Evolutionary conservation across 2,888 invertebrate species (phyloP), one percentile per base, ranked within the genome.

Genomic region (Clusia tigrina): DNA sequence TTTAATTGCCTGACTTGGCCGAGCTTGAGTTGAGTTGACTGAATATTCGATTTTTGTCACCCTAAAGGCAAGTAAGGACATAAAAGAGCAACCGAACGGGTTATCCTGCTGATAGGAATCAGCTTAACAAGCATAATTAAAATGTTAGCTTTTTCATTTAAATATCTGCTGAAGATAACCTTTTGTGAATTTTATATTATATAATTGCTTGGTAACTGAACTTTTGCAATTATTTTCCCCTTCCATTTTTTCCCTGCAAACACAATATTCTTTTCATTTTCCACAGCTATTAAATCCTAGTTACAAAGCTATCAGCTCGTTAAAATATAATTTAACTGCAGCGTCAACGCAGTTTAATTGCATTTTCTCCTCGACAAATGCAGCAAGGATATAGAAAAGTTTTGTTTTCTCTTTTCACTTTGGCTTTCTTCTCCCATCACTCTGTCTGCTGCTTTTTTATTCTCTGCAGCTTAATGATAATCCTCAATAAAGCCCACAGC

Each of bases 341-440:
- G 73, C 69, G 74, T 74, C 74, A 76, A 77, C 68, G 73, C 73
- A 70, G 72, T 76, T 76, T 76, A 77, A 76, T 76, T 77, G 74
- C 74, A 76, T 74, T 74, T 74, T 66, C 67, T 72, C 66, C 69
- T 69, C 76, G 69, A 74, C 76, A 74, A 75, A 75, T 74, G 72
- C 74, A 70, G 70, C 70, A 54, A 2, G 1, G 12, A 6, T 10
- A 52, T n/a, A 15, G 12, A 22, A 20, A n/a, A 5, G n/a, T 37
- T 54, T 54, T 32, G 2, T 32, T 17, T 24, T 25, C 12, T 25
- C 17, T 56, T 37, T 55, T 20, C n/a, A 38, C 15, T 22, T 18
- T 37, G n/a, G 2, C 38, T 15, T 6, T n/a, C 23, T 12, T n/a
- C 48, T 25, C 22, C 26, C 48, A 2, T 51, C 26, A 32, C 32